Evolutionary conservation across 2,888 invertebrate species (phyloP).

Genomic region (Ctena decussata): DNA sequence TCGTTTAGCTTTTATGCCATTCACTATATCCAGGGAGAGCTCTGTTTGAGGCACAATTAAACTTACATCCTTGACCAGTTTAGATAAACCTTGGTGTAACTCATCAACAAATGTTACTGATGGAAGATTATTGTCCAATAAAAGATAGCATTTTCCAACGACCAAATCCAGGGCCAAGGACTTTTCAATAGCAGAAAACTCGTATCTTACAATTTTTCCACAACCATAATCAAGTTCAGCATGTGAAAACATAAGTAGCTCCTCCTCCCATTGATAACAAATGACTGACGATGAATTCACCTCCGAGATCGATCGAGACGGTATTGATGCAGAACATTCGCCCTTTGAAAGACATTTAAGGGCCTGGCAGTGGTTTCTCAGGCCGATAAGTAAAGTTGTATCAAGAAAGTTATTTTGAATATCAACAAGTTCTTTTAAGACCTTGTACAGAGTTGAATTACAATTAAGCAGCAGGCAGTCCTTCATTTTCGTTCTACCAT

Average conservation of each 20-base stretch:
- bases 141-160: conserved; percentile 44
- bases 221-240: conserved; percentile 50
- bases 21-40: conserved; percentile 48
- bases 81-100: conserved; percentile 60
- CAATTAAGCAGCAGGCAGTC: conserved; percentile 57
- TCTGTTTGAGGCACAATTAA: conserved; percentile 44
- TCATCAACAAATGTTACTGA: conserved; percentile 65
- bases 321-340: conserved; percentile 8
- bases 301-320: conserved; percentile 40
- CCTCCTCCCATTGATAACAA: conserved; percentile 31
- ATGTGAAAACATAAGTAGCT: conserved; percentile 50
- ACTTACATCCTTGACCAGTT: conserved; percentile 42
- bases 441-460: conserved; percentile 34
- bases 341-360: conserved; percentile 38
- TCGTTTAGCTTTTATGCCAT: conserved; percentile 40
- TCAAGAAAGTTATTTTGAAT: conserved; percentile 67
- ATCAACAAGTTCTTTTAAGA: conserved; percentile 43
- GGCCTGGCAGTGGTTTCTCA: conserved; percentile 16
- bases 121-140: conserved; percentile 37
- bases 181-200: conserved; percentile 65
- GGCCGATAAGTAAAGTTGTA: conserved; percentile 11
- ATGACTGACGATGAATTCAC: conserved; percentile 29
- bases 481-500: conserved; percentile 37
- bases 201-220: conserved; percentile 54
- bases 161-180: conserved; percentile 46